A percentile compares a stretch with the other conserved stretches of the same genome.
These are phyloP conservation scores for Charina bottae DNA, from an alignment of 2,113 vertebrate genomes.

Conservation along the genomic window DNA sequence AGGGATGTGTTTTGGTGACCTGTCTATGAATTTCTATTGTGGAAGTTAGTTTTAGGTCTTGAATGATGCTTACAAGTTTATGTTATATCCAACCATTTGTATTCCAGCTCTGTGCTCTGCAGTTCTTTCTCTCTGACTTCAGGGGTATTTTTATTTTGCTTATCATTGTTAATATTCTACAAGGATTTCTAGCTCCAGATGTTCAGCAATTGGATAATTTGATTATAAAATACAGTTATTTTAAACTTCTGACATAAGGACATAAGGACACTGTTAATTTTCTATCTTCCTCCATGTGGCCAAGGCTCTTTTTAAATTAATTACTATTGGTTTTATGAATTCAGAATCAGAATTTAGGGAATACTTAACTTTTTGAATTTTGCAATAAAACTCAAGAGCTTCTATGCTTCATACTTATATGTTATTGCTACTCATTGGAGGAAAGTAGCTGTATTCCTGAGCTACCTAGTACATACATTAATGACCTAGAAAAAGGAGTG, in stretches of 20 bases:
- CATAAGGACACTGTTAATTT: not conserved
- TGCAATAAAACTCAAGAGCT: not conserved
- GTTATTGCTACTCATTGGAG: not conserved
- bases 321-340: not conserved
- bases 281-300: not conserved
- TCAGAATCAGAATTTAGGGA: not conserved
- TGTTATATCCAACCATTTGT: not conserved
- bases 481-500: not conserved
- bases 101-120: not conserved
- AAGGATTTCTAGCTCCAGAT: slow-evolving; percentile 3
- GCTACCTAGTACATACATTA: not conserved
- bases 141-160: not conserved
- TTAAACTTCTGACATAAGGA: not conserved
- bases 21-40: not conserved
- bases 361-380: slow-evolving; percentile 6
- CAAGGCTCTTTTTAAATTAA: not conserved
- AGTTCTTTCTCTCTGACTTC: not conserved
- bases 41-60: not conserved
- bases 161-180: not conserved
- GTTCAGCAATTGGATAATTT: slow-evolving; percentile 3
- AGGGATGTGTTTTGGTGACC: not conserved
- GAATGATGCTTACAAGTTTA: not conserved
- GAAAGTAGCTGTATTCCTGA: not conserved
- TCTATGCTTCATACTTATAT: not conserved
- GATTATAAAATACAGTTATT: slow-evolving; percentile 11